Conservation (phyloP, 2,113 vertebrate species). For the Megaptera novaeangliae region DNA sequence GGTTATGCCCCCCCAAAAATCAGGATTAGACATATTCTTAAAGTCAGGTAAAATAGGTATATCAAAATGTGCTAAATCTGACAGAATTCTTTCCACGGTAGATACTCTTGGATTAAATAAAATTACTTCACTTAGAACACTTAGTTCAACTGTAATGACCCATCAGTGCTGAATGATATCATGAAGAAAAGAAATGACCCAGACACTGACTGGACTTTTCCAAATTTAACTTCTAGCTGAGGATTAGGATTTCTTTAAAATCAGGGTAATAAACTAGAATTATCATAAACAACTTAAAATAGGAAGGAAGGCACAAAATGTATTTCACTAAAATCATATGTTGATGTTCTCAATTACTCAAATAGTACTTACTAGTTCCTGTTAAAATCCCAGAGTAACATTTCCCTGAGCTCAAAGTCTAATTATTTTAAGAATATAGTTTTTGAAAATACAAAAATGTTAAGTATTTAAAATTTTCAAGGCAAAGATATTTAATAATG, state of each 20-base stretch:
- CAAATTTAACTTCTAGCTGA: constrained; percentile 35
- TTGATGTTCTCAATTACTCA: background rate
- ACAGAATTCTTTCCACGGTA: background rate
- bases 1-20: constrained; percentile 29
- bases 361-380: background rate
- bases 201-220: background rate
- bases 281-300: background rate
- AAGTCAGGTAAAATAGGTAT: background rate
- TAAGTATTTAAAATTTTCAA: constrained; percentile 4
- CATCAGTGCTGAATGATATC: background rate
- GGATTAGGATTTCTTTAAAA: constrained; percentile 28
- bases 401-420: background rate
- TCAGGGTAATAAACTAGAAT: background rate
- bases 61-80: constrained; percentile 1
- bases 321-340: constrained; percentile 28
- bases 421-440: background rate
- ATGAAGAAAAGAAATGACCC: constrained; percentile 31
- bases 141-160: background rate
- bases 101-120: background rate
- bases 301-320: background rate
- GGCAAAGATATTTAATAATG: constrained; percentile 5
- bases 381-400: constrained; percentile 20
- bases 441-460: constrained; percentile 19
- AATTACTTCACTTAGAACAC: background rate
- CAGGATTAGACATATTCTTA: background rate